Conservation (phyloP, 2,113 vertebrate species). For the Ginglymostoma cirratum region DNA sequence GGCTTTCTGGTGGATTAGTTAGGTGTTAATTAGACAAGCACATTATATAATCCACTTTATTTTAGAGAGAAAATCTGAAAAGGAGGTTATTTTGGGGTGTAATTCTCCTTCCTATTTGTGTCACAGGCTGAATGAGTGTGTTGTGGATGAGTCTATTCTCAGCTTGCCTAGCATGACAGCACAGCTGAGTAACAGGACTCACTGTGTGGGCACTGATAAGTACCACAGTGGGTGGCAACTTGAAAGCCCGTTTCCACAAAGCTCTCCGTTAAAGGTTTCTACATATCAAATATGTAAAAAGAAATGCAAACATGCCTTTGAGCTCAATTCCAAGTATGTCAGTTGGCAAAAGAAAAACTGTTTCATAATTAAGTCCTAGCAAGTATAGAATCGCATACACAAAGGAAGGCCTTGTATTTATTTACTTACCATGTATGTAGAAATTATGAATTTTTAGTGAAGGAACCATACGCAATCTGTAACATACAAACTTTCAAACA, state of each 20-base stretch:
- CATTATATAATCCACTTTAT: background rate
- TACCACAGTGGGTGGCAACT: background rate
- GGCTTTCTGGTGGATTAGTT: background rate
- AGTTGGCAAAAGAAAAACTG: background rate
- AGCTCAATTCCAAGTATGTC: background rate
- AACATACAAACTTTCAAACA: background rate
- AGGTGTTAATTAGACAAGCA: background rate
- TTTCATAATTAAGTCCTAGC: background rate
- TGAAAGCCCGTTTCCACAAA: background rate
- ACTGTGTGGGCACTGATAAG: background rate
- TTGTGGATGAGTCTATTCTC: background rate
- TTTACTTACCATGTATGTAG: background rate
- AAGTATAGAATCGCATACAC: background rate
- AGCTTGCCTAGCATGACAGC: background rate
- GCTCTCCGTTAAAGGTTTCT: background rate
- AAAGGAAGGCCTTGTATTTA: background rate
- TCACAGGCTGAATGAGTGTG: background rate
- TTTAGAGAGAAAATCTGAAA: background rate
- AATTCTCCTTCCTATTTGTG: background rate
- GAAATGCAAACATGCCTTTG: background rate
- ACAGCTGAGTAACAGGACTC: background rate
- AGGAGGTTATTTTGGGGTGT: background rate
- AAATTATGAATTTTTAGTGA: background rate
- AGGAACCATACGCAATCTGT: background rate
- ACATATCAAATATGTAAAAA: background rate